Evolutionary conservation across 1,140 invertebrate species (phyloP).

Genomic region (Ooceraea biroi): DNA sequence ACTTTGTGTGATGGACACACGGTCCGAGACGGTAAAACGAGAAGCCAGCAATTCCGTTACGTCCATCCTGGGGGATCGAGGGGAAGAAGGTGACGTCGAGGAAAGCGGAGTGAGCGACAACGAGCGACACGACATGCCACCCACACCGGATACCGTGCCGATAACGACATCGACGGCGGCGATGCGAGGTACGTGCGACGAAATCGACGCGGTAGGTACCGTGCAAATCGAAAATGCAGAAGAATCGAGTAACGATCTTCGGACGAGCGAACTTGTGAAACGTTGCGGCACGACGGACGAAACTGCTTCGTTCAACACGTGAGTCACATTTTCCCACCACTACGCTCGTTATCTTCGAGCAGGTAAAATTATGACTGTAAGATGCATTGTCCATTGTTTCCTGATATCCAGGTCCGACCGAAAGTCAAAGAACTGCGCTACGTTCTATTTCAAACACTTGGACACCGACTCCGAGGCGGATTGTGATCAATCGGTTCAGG

Average conservation of each 20-base stretch:
- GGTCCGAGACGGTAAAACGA: slow-evolving; percentile 71
- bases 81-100: slow-evolving; percentile 80
- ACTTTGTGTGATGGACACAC: slow-evolving; percentile 83
- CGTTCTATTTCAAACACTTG: slow-evolving; percentile 93
- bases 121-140: slow-evolving; percentile 81
- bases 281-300: slow-evolving; percentile 77
- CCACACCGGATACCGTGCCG: slow-evolving; percentile 80
- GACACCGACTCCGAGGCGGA: slow-evolving; percentile 92
- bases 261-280: slow-evolving; percentile 50
- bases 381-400: background rate
- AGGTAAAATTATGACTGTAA: background rate
- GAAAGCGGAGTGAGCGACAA: slow-evolving; percentile 73
- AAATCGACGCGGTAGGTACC: slow-evolving; percentile 74
- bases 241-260: slow-evolving; percentile 52
- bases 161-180: slow-evolving; percentile 77
- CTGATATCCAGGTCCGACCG: slow-evolving; percentile 88
- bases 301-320: slow-evolving; percentile 82
- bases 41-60: slow-evolving; percentile 57
- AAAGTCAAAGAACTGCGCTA: slow-evolving; percentile 92
- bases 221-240: slow-evolving; percentile 51
- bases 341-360: slow-evolving; percentile 2
- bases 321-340: slow-evolving; percentile 64
- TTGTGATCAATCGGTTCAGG: slow-evolving; percentile 68
- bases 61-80: slow-evolving; percentile 71
- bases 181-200: slow-evolving; percentile 78